Percentiles rank a stretch among this genome's conserved stretches.
Evolutionary conservation across 2,888 invertebrate species (phyloP).

Genomic region (Philereme transversata): DNA sequence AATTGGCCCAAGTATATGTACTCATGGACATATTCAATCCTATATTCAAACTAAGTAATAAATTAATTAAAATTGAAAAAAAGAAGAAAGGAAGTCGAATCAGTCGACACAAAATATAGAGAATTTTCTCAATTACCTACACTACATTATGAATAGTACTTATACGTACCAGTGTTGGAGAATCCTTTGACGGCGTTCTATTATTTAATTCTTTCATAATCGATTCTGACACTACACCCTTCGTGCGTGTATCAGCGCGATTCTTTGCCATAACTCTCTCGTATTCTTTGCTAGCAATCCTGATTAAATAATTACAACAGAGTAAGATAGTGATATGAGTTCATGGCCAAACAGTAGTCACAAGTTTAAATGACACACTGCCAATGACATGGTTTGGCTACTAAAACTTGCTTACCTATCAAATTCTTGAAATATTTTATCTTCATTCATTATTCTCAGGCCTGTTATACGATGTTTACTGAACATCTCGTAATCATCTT

Average conservation of each 20-base stretch:
- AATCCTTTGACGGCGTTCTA: background rate
- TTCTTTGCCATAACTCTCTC: conserved; percentile 10
- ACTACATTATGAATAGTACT: no score
- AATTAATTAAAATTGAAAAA: no score
- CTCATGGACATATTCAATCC: no score
- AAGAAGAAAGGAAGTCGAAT: no score
- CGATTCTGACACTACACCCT: background rate
- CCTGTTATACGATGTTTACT: conserved; percentile 25
- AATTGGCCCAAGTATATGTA: no score
- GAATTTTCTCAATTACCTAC: no score
- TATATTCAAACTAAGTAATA: no score
- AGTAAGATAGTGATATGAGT: no score
- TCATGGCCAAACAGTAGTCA: background rate
- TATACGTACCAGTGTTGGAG: no score
- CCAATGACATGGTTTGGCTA: background rate
- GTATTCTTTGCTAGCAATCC: conserved; percentile 41
- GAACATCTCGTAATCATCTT: conserved; percentile 56
- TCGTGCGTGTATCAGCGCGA: background rate
- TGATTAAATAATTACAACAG: conserved; percentile 16
- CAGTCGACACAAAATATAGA: no score
- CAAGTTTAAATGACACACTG: background rate
- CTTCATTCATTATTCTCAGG: conserved; percentile 34
- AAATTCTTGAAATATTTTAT: conserved; percentile 37
- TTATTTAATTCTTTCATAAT: conserved; percentile 6
- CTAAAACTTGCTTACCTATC: conserved; percentile 40